A percentile compares a stretch with the other conserved stretches of the same genome.
Evolutionary conservation across 2,797 vertebrate genomes (phyloP).

Genomic region (Rhinophrynus dorsalis): DNA sequence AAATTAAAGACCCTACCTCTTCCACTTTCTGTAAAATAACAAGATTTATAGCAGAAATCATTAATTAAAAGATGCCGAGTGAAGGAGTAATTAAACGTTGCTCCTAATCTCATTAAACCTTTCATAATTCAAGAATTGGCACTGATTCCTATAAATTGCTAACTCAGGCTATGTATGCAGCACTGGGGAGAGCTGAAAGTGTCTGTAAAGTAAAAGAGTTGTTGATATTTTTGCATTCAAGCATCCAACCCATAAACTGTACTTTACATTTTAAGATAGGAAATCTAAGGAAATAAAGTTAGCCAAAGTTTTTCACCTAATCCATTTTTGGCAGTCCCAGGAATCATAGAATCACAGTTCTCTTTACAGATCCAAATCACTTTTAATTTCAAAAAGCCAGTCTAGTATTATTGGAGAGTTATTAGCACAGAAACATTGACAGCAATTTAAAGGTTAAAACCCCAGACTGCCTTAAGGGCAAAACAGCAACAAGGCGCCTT

Average conservation of each 20-base stretch:
- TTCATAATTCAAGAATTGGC: not conserved
- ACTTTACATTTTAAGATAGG: not conserved
- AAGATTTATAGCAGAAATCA: no score
- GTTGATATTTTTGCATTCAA: conserved; percentile 4
- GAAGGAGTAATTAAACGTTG: not conserved
- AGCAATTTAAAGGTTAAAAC: conserved; percentile 55
- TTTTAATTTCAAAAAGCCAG: conserved; percentile 28
- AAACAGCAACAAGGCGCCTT: conserved; percentile 62
- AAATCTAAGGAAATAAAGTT: conserved; percentile 5
- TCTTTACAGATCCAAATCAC: conserved; percentile 11
- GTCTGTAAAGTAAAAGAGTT: not conserved
- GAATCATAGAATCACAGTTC: conserved; percentile 2
- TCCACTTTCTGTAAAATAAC: no score
- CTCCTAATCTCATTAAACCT: not conserved
- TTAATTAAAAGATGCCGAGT: not conserved
- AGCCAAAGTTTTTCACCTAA: conserved; percentile 41
- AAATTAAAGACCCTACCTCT: no score
- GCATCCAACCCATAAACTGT: not conserved
- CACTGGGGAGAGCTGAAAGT: not conserved
- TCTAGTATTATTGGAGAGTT: conserved; percentile 54
- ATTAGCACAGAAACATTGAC: conserved; percentile 55
- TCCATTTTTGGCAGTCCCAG: conserved; percentile 50
- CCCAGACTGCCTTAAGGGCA: conserved; percentile 57
- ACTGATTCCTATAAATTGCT: not conserved
- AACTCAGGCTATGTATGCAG: not conserved